phyloP scores from a whole-genome alignment of 37 sponge, comb jelly and placozoan genomes.

The Corticium candelabrum region DNA sequence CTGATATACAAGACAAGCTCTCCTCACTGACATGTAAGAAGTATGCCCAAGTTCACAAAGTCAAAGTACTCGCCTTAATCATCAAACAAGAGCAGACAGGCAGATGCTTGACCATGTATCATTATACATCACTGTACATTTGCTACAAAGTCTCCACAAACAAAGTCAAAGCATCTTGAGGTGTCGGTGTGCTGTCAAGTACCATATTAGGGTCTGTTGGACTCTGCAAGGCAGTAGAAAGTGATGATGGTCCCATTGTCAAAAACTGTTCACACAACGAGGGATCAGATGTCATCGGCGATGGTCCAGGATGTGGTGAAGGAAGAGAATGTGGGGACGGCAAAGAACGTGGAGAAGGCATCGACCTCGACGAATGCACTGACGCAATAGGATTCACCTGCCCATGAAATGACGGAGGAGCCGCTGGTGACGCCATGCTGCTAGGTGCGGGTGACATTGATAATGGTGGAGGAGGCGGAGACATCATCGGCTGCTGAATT shows the following conservation, averaged over 20 bases:
- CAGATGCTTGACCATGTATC: no score
- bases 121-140: no score
- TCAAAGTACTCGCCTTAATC: no score
- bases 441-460: not conserved
- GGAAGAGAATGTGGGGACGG: not conserved
- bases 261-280: not conserved
- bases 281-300: not conserved
- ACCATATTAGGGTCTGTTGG: not conserved
- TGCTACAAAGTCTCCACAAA: slow-evolving; percentile 1
- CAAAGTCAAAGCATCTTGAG: not conserved
- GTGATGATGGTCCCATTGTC: not conserved
- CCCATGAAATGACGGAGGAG: no score
- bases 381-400: no score
- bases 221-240: not conserved
- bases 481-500: not conserved
- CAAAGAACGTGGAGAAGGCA: no score
- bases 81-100: no score
- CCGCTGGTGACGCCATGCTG: no score
- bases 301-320: not conserved
- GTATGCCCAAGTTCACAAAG: no score
- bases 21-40: no score
- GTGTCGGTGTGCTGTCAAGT: not conserved
- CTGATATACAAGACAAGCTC: no score
- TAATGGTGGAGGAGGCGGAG: not conserved
- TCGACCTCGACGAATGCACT: no score